Evolutionary conservation across 2,113 vertebrate genomes (phyloP), one percentile per base, ranked within the genome.

Genomic region (Dasyornis broadbenti): DNA sequence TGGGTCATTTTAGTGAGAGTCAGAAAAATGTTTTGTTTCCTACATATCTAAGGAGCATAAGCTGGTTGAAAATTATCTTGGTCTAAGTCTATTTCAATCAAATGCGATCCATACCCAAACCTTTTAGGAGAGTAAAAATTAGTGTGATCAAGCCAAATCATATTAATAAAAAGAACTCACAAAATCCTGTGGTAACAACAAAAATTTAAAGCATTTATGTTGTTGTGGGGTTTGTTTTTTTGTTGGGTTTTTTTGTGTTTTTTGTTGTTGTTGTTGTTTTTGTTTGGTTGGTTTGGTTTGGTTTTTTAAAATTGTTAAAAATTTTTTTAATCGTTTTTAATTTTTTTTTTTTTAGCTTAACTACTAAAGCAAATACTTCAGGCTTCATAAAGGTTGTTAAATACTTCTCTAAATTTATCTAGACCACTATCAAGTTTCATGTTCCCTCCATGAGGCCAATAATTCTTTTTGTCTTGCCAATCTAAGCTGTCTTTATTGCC

Each of bases 91-190:
- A 53, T 78, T 89, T 90, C 86, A 40, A 60, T 15, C 79, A 21
- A 69, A 53, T 57, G 8, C 7, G 50, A 61, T 72, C 30, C 7
- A 20, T 66, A 31, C 2, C 3, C 8, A 47, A 61, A 54, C 31
- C 6, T 1, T 7, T 76, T 35, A 63, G 8, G 5, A 63, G 4
- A 4, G 15, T 45, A 85, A 83, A 93, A 83, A 71, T 52, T 39
- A 82, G 19, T 52, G 7, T n/a, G 31, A 56, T 71, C 2, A 8
- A 2, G 2, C 28, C 22, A 4, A 57, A 20, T 9, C 0, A 1
- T 57, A 85, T 72, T 40, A 82, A 40, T 17, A 64, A 47, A 31
- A 91, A 60, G 17, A 76, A 2, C 22, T 80, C 17, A 57, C 6
- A 53, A 83, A 82, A 40, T 80, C 10, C 37, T 63, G 13, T 24